Evolutionary conservation across 2,888 invertebrate species (phyloP).

Genomic region (Ophion ventricosus): DNA sequence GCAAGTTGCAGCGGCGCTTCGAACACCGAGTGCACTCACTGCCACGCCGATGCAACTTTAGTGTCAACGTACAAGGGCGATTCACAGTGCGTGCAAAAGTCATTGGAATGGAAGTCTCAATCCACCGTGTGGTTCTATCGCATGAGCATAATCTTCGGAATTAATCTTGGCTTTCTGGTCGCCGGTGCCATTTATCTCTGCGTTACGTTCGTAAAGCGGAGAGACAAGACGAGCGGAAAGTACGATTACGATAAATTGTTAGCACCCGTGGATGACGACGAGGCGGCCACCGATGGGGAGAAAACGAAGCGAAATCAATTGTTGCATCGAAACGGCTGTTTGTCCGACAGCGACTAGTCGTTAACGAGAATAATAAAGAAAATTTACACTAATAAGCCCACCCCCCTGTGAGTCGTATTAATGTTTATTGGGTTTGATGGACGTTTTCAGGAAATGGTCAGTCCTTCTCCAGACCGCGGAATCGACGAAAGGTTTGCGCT

Average conservation of each 20-base stretch:
- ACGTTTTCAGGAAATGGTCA: neutral
- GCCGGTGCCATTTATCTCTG: constrained; percentile 68
- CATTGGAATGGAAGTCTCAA: constrained; percentile 75
- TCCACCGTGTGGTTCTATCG: constrained; percentile 77
- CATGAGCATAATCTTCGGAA: constrained; percentile 72
- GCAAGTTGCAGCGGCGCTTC: constrained; percentile 88
- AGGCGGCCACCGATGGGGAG: neutral
- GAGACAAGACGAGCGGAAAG: constrained; percentile 6
- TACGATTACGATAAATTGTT: constrained; percentile 56
- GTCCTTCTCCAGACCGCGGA: neutral
- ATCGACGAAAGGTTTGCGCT: neutral
- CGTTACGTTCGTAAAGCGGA: neutral
- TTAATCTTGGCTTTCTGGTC: constrained; percentile 71
- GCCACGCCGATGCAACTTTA: constrained; percentile 87
- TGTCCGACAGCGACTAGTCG: constrained; percentile 64
- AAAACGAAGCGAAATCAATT: constrained; percentile 35
- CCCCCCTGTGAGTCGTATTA: neutral
- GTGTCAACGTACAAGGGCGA: constrained; percentile 63
- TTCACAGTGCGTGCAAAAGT: constrained; percentile 73
- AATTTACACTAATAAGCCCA: neutral
- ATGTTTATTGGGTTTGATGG: neutral
- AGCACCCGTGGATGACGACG: neutral
- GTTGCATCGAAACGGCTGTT: constrained; percentile 54
- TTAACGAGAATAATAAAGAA: constrained; percentile 33
- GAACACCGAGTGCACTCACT: constrained; percentile 88